Evolutionary conservation across 2,113 vertebrate genomes (phyloP), one percentile per base, ranked within the genome.

Genomic region (Solea solea): DNA sequence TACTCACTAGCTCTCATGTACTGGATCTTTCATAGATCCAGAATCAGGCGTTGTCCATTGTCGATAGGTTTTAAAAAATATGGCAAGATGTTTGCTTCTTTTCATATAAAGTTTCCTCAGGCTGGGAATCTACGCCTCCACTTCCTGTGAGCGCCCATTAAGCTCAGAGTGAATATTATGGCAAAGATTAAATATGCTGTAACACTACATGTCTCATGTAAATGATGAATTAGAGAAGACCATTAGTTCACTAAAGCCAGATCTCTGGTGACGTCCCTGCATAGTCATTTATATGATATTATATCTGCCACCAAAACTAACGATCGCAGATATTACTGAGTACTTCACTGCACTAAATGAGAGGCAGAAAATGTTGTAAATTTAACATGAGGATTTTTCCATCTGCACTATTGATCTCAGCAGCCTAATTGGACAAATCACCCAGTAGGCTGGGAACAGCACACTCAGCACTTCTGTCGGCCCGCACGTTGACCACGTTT

Each of bases 61-160:
- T 21, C 21, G 21, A 21, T 21, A 21, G 21, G 21, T 21, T 21
- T 1, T 21, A 21, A 21, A 21, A 21, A 34, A 4, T 34, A 34
- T 54, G 28, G 13, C n/a, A 49, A 15, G 28, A 59, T 12, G 3
- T 69, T 77, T 54, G 52, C 52, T 34, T 52, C 64, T 69, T 82
- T 82, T 82, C 74, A 65, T 76, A 70, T 53, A 34, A 53, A 61
- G 61, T 54, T 25, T 69, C 83, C 68, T 69, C 64, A 46, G 80
- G 75, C 55, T 60, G 16, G 16, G 60, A 69, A 69, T 69, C 66
- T 78, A 49, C 39, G 41, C 46, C 49, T n/a, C 56, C 46, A 42
- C 48, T 52, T 77, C 53, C 16, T 56, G 7, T 49, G 51, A 74
- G 59, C 61, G 13, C 11, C 27, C 69, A 25, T 64, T 55, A 25